A percentile compares a stretch with the other conserved stretches of the same genome.
These are phyloP conservation scores for Stictonetta naevosa DNA, from an alignment of 2,113 vertebrate species.

Conservation along the genomic window DNA sequence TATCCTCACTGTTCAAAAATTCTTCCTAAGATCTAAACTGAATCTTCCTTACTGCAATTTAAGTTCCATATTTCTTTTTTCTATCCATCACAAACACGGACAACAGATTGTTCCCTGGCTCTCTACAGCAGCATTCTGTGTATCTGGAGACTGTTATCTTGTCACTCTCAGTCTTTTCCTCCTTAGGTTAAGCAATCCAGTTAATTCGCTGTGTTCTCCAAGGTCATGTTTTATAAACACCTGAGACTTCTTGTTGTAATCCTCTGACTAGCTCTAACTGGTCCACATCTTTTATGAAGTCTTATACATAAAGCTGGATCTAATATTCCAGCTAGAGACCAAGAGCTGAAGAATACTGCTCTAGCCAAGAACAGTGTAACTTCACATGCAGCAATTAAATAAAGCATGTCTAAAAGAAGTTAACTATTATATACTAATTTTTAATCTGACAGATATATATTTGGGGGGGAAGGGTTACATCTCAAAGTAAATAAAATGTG, in stretches of 20 bases:
- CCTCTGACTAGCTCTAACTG: conserved; percentile 18
- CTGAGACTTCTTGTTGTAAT: conserved; percentile 4
- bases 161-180: conserved; percentile 25
- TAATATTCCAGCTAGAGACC: background rate
- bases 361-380: background rate
- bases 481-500: background rate
- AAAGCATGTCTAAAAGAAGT: background rate
- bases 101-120: background rate
- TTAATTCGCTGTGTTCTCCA: background rate
- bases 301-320: background rate
- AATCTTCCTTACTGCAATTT: conserved; percentile 14
- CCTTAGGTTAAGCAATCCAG: background rate
- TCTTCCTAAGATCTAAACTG: conserved; percentile 4
- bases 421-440: background rate
- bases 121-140: background rate
- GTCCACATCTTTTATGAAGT: conserved; percentile 6
- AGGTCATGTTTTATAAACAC: conserved; percentile 46
- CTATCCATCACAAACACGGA: background rate
- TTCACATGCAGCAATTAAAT: background rate
- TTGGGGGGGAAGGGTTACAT: background rate
- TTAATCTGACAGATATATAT: background rate
- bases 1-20: background rate
- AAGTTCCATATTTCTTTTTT: conserved; percentile 27
- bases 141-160: conserved; percentile 57
- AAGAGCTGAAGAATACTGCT: background rate